Evolutionary conservation across 2,888 invertebrate genomes (phyloP), one percentile per base, ranked within the genome.

Genomic region (Eilema depressum): DNA sequence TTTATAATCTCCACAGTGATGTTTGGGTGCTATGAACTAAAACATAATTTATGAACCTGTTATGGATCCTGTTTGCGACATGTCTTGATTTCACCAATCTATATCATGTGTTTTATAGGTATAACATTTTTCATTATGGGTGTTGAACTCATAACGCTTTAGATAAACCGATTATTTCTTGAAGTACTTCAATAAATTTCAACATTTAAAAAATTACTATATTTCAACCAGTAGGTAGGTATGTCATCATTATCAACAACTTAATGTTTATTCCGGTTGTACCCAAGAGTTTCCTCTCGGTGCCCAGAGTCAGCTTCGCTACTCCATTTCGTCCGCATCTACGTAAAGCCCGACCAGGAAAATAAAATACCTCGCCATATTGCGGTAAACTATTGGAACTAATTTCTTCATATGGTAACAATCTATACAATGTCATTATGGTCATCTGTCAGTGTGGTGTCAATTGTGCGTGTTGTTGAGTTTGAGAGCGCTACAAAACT

Each of bases 21-120:
- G 59, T 69, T 74, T 66, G 61, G 63, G 65, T 71, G 64, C 63
- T 65, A 68, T 65, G 47, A 75, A 71, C 71, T 61, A 68, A 81
- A 70, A 66, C 57, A 67, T 62, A 56, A 70, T 81, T 71, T 81
- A 81, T 20, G 59, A 81, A 81, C 81, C 68, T 78, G 81, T 81
- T 78, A 61, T 67, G 66, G 56, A 78, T 66, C 78, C 62, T 57
- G 81, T 78, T 71, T 71, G 17, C 57, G 47, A 57, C 25, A 71
- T 59, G 75, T 63, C 65, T 66, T 68, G 57, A 74, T 63, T 63
- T 63, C 37, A 61, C 53, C 26, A 69, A 65, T 65, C 57, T 63
- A 26, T 26, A 61, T 60, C 30, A 66, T 61, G 60, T 12, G 41
- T 26, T 56, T 8, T n/a, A n/a, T 53, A 53, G 53, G n/a, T 53